Conservation (phyloP, 92 coral and sea anemone species). For the Siderastrea siderea region DNA sequence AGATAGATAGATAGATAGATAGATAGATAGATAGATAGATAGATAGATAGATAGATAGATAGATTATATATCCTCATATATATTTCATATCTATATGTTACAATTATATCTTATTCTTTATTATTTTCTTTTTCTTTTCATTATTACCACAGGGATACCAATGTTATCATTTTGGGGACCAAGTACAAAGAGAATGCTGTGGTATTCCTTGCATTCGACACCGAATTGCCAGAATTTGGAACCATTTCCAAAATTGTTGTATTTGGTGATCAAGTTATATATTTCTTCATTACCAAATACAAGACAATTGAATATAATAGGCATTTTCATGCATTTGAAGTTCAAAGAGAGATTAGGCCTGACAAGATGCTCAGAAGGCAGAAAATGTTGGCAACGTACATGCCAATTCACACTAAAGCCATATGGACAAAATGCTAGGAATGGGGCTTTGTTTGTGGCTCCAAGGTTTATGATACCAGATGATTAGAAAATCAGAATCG, state of each 20-base stretch:
- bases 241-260: slow-evolving; percentile 45
- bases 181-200: slow-evolving; percentile 65
- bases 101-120: too few species aligned
- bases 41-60: too few species aligned
- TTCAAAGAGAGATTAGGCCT: slow-evolving; percentile 28
- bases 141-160: slow-evolving; percentile 37
- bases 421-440: slow-evolving; percentile 29
- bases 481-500: slow-evolving; percentile 3
- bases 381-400: slow-evolving; percentile 33
- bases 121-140: too few species aligned
- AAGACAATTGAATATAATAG: slow-evolving; percentile 10
- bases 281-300: slow-evolving; percentile 30
- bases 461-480: slow-evolving; percentile 41
- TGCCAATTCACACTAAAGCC: slow-evolving; percentile 40
- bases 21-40: too few species aligned
- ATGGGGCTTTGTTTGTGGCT: slow-evolving; percentile 37
- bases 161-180: slow-evolving; percentile 62
- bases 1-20: too few species aligned
- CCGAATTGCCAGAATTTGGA: slow-evolving; percentile 52
- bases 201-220: slow-evolving; percentile 18
- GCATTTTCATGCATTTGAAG: slow-evolving; percentile 57
- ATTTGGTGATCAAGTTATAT: neutral
- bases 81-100: too few species aligned
- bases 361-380: slow-evolving; percentile 24
- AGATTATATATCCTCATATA: too few species aligned